Base-by-base conservation (phyloP, 1,140 invertebrate genomes). In the Acromyrmex echinatior region DNA sequence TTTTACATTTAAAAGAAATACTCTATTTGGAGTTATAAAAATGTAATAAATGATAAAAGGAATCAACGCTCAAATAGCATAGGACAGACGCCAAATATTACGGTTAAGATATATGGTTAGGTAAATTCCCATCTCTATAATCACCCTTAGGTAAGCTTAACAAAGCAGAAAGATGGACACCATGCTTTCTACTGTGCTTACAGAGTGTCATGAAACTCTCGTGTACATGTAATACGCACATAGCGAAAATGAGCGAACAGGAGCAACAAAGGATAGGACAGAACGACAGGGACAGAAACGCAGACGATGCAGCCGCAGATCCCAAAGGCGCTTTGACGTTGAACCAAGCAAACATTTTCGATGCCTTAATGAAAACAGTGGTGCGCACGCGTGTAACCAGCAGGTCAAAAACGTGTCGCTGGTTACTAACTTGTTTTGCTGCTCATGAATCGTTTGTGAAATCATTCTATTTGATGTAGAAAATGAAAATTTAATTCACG, bases 281-380 rank as follows among this genome's bases (percentile, higher is more conserved):
- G 73, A 16, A 25, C 49, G 45, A 81, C 7, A 70, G 39, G n/a
- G 31, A 56, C 28, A 65, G 45, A 74, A 65, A 53, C 68, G 70
- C 31, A 78, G 62, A 28, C 60, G 39, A 62, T 68, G 39, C 12
- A 49, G 18, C 49, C 82, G 82, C 35, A 66, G 28, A 70, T 88
- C 49, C 68, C 9, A 25, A 76, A 68, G 77, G 25, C 49, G 53
- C 68, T 88, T 88, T 88, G 87, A 88, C 74, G 84, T 86, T 66
- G 84, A 58, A 45, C 58, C 68, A 31, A 74, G 85, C 68, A 88
- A 88, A 88, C 87, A 88, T 80, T 87, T 86, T 88, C 87, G 85
- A 74, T 88, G 60, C 78, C 66, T 88, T 86, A 88, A 91, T 87
- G 84, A 91, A 90, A 91, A 91, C 87, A 90, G 87, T 76, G 85